Percentiles rank a stretch among this genome's conserved stretches.
Conservation (phyloP, 30 jellyfish, hydroid and myxozoan genomes). For the Aurelia coerulea region DNA sequence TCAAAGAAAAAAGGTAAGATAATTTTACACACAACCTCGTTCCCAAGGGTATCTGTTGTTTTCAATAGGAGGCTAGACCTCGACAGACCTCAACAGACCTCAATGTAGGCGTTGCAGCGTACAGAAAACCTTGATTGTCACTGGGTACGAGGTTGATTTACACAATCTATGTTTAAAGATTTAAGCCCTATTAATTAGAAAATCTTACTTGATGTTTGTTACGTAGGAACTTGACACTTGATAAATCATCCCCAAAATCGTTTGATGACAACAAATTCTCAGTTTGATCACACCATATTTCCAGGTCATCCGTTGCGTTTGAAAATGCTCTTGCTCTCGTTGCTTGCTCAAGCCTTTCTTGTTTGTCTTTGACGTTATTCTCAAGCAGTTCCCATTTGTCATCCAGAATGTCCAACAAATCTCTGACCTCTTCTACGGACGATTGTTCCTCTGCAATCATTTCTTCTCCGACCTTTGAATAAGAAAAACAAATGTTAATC, state of each 20-base stretch:
- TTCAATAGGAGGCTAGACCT: no score
- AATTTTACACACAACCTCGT: no score
- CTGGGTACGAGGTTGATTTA: no score
- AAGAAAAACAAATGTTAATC: neutral
- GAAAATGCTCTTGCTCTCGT: constrained; percentile 49
- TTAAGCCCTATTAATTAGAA: neutral
- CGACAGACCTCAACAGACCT: no score
- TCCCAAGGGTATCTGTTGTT: no score
- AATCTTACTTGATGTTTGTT: constrained; percentile 50
- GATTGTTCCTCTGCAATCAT: constrained; percentile 39
- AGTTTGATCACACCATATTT: constrained; percentile 70
- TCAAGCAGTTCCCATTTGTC: constrained; percentile 73
- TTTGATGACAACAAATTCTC: constrained; percentile 26
- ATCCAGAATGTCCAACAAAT: constrained; percentile 49
- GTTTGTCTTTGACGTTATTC: constrained; percentile 23
- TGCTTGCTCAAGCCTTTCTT: constrained; percentile 55
- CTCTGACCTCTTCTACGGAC: constrained; percentile 50
- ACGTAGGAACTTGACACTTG: constrained; percentile 38
- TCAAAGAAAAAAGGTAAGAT: no score
- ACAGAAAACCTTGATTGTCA: no score
- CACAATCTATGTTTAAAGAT: no score
- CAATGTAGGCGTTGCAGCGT: no score
- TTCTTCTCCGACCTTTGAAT: constrained; percentile 54
- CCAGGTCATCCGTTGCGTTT: constrained; percentile 45
- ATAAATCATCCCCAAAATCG: constrained; percentile 59